Evolutionary conservation across 2,113 vertebrate species (phyloP).

Genomic region (Hydrolagus affinis): DNA sequence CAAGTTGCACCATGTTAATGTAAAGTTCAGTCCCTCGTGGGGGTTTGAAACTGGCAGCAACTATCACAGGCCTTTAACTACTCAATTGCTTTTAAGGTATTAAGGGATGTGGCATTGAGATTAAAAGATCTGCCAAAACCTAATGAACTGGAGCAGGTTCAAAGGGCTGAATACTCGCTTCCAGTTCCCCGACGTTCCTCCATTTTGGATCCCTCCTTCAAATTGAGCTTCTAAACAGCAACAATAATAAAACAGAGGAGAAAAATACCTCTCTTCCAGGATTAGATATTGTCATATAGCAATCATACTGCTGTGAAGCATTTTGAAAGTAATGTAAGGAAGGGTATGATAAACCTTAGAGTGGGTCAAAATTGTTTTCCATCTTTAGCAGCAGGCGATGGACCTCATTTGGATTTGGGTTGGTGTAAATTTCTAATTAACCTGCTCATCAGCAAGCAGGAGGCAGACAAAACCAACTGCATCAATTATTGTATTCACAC

Average conservation of each 20-base stretch:
- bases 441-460: conserved; percentile 69
- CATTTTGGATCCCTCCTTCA: too few species aligned
- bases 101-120: not conserved
- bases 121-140: too few species aligned
- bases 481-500: conserved; percentile 63
- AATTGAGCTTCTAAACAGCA: not conserved
- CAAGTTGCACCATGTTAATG: not conserved
- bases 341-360: not conserved
- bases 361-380: conserved; percentile 56
- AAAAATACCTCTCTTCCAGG: conserved; percentile 1
- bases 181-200: too few species aligned
- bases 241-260: not conserved
- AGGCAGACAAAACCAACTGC: conserved; percentile 67
- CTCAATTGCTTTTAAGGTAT: not conserved
- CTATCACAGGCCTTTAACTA: conserved; percentile 13
- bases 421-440: conserved; percentile 47
- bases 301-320: not conserved
- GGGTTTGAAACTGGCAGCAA: conserved; percentile 3
- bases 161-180: too few species aligned
- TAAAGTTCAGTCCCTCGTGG: not conserved
- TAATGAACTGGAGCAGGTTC: too few species aligned
- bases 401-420: conserved; percentile 58
- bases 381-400: conserved; percentile 54
- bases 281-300: too few species aligned
- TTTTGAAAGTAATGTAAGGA: not conserved